Percentiles rank a stretch among this genome's conserved stretches.
Conservation (phyloP, 1,140 invertebrate genomes). For the Calliphora vicina region DNA sequence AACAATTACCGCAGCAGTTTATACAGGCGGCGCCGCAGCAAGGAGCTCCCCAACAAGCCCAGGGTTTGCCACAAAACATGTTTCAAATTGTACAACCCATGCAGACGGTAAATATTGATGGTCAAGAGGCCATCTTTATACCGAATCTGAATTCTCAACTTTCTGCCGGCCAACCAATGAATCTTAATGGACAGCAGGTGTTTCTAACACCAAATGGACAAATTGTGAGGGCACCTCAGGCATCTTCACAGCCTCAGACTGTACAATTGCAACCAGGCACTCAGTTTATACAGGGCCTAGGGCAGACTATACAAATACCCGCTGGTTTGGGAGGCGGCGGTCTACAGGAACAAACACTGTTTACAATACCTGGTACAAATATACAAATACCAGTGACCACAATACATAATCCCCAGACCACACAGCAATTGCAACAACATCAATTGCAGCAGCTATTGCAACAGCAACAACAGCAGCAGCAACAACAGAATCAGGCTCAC, state of each 20-base stretch:
- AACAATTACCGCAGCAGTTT: slow-evolving; percentile 56
- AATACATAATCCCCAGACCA: slow-evolving; percentile 39
- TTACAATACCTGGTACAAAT: slow-evolving; percentile 69
- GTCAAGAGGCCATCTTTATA: slow-evolving; percentile 90
- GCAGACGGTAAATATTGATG: slow-evolving; percentile 91
- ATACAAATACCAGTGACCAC: slow-evolving; percentile 67
- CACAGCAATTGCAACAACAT: slow-evolving; percentile 40
- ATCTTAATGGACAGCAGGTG: slow-evolving; percentile 63
- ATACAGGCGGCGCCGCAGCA: slow-evolving; percentile 38
- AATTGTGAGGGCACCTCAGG: slow-evolving; percentile 68
- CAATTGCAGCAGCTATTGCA: slow-evolving; percentile 50
- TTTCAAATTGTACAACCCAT: slow-evolving; percentile 67
- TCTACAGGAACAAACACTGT: slow-evolving; percentile 65
- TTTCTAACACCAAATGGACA: slow-evolving; percentile 70
- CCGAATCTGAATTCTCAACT: slow-evolving; percentile 65
- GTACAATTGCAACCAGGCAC: slow-evolving; percentile 54
- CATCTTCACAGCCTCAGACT: slow-evolving; percentile 17
- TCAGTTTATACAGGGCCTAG: slow-evolving; percentile 68
- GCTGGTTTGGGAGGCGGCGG: slow-evolving; percentile 48
- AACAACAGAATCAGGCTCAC: slow-evolving; percentile 26
- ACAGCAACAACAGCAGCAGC: slow-evolving; percentile 46
- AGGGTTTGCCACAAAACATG: slow-evolving; percentile 54
- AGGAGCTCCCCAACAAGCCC: slow-evolving; percentile 28
- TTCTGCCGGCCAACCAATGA: slow-evolving; percentile 54
- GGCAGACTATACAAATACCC: slow-evolving; percentile 69